Percentiles rank a stretch among this genome's conserved stretches.
Evolutionary conservation across 2,888 invertebrate genomes (phyloP).

Genomic region (Embidobia sp.): DNA sequence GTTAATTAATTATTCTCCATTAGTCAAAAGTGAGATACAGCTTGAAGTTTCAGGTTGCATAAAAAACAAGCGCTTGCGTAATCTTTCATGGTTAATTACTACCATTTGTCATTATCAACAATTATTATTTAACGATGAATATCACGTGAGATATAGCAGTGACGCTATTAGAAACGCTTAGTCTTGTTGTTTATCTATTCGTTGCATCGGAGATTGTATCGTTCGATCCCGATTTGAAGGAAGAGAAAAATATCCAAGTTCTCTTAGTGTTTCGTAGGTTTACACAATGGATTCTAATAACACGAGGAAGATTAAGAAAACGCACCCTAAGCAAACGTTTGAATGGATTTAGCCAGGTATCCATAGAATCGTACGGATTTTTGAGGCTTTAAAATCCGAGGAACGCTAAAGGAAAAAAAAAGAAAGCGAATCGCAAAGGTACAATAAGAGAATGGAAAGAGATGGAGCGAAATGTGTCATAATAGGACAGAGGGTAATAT

Average conservation of each 20-base stretch:
- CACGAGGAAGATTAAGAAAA: slow-evolving; percentile 69
- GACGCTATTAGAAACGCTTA: slow-evolving; percentile 28
- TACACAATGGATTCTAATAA: slow-evolving; percentile 62
- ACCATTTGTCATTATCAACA: slow-evolving; percentile 34
- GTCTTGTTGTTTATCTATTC: slow-evolving; percentile 41
- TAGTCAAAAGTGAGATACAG: not conserved
- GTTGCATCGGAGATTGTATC: slow-evolving; percentile 50
- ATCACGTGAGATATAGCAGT: slow-evolving; percentile 3
- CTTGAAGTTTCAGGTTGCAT: slow-evolving; percentile 6
- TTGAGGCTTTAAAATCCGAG: slow-evolving; percentile 59
- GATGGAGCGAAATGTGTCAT: slow-evolving; percentile 68
- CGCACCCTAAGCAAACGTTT: slow-evolving; percentile 72
- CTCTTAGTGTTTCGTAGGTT: slow-evolving; percentile 46
- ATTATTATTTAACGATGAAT: slow-evolving; percentile 21
- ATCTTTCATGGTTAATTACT: slow-evolving; percentile 18
- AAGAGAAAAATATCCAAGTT: slow-evolving; percentile 50
- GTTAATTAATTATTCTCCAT: not conserved
- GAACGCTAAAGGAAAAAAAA: slow-evolving; percentile 59
- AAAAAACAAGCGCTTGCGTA: slow-evolving; percentile 2
- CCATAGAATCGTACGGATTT: slow-evolving; percentile 62
- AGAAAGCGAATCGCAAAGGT: slow-evolving; percentile 58
- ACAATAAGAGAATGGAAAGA: slow-evolving; percentile 59
- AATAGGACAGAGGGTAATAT: slow-evolving; percentile 67
- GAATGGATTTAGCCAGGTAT: slow-evolving; percentile 74
- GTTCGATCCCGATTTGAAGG: slow-evolving; percentile 42